Evolutionary conservation across 1,140 invertebrate genomes (phyloP).

Genomic region (Aphelinus atriplicis): DNA sequence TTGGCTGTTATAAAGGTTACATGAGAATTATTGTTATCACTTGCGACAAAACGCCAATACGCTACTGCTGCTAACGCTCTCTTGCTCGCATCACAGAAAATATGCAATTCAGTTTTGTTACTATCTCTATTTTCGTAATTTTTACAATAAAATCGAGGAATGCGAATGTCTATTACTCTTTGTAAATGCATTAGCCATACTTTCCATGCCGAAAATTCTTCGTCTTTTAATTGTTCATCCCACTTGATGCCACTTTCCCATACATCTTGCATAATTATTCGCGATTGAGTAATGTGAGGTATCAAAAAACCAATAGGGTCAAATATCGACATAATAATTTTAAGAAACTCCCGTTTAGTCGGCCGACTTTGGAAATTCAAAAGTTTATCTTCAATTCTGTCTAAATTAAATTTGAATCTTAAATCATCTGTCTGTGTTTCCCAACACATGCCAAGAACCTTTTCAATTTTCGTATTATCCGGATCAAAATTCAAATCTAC

Average conservation of each 20-base stretch:
- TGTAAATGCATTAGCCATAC: background rate
- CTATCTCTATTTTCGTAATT: background rate
- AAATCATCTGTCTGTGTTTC: background rate
- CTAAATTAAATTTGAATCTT: background rate
- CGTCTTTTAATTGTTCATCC: background rate
- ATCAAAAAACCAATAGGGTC: background rate
- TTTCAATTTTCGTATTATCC: background rate
- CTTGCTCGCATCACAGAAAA: constrained; percentile 4
- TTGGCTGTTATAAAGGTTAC: background rate
- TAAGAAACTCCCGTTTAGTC: background rate
- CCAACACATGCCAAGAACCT: background rate
- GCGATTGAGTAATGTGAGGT: background rate
- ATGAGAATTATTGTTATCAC: background rate
- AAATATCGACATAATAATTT: background rate
- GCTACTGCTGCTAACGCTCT: constrained; percentile 1
- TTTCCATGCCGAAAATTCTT: background rate
- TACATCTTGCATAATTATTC: background rate
- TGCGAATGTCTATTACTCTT: background rate
- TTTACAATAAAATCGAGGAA: background rate
- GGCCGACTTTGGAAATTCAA: background rate
- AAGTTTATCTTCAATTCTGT: background rate
- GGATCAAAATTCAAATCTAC: too few species aligned
- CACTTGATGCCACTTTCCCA: background rate
- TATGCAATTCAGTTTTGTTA: background rate
- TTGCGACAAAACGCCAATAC: constrained; percentile 42